phyloP scores from a whole-genome alignment of 37 sponge, comb jelly and placozoan genomes.

The Chondrosia reniformis region DNA sequence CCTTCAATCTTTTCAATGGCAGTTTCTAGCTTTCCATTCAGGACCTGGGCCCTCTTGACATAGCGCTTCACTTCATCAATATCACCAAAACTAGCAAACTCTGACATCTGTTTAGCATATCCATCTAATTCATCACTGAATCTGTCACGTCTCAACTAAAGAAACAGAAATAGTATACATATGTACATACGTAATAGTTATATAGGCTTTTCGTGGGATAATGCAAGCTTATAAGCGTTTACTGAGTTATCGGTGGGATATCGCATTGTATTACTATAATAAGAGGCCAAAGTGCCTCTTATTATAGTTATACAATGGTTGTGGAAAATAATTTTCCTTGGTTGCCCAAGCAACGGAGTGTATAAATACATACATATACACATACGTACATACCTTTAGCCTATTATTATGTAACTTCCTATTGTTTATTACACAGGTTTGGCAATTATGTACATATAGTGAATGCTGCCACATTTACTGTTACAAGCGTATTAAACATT shows the following conservation, averaged over 20 bases:
- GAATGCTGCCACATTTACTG: too few relatives aligned
- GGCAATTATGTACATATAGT: background rate
- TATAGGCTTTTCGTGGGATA: too few relatives aligned
- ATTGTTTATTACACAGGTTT: too few relatives aligned
- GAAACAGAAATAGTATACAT: background rate
- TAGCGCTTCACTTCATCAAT: slow-evolving; percentile 78
- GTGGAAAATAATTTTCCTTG: too few relatives aligned
- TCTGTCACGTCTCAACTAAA: slow-evolving; percentile 82
- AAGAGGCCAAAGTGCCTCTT: too few relatives aligned
- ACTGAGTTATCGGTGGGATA: too few relatives aligned
- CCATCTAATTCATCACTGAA: slow-evolving; percentile 86
- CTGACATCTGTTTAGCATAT: slow-evolving; percentile 86
- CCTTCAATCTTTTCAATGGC: slow-evolving; percentile 92
- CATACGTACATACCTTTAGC: background rate
- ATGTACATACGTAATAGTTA: slow-evolving; percentile 5
- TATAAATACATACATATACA: background rate
- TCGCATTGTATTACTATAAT: too few relatives aligned
- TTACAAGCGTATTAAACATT: background rate
- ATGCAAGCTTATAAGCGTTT: too few relatives aligned
- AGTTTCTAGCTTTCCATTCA: slow-evolving; percentile 77
- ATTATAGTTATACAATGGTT: too few relatives aligned
- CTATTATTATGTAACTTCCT: too few relatives aligned
- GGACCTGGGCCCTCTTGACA: slow-evolving; percentile 83
- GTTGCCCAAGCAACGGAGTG: too few relatives aligned
- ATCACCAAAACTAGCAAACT: slow-evolving; percentile 90